Evolutionary conservation across 1,140 invertebrate species (phyloP), one percentile per base, ranked within the genome.

Genomic region (Limonius californicus): DNA sequence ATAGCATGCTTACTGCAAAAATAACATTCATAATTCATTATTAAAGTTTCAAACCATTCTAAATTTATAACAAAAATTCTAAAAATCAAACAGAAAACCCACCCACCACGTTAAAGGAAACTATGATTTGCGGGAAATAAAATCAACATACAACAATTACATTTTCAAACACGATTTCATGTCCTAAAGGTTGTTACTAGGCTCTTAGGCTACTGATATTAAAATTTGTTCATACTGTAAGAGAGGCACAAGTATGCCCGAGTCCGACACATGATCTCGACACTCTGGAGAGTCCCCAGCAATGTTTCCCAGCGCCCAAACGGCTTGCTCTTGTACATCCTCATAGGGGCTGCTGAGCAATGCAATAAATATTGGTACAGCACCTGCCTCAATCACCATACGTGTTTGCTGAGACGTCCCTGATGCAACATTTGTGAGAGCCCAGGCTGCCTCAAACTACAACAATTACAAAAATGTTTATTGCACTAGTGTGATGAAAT

Each of bases 391-490:
- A 68, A 98, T 92, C 0, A 99, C 95, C 70, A 93, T 89, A 59
- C 88, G 84, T 1, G 96, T 98, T 79, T 98, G 95, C 60, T 88
- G 82, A 14, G 94, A 95, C 16, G 94, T 97, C n/a, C 96, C 96
- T 1, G 94, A 97, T 1, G 95, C 96, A 69, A 99, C 97, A 78
- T 99, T 99, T 54, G 96, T 99, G 63, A 99, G 77, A 50, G 95
- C 94, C 96, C 96, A 99, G 47, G 96, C 95, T 59, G 96, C 95
- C 82, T 99, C 96, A 82, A 98, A 99, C 90, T 98, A 77, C 30
- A 82, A 77, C 64, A 66, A n/a, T 27, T 27, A 27, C 23, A 27
- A 9, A 9, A 27, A 4, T 3, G 23, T 27, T 27, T 27, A 4
- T 27, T n/a, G n/a, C n/a, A n/a, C n/a, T n/a, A n/a, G n/a, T n/a